phyloP scores from a whole-genome alignment of 2,888 invertebrate genomes.

The Nemotelus pantherinus region DNA sequence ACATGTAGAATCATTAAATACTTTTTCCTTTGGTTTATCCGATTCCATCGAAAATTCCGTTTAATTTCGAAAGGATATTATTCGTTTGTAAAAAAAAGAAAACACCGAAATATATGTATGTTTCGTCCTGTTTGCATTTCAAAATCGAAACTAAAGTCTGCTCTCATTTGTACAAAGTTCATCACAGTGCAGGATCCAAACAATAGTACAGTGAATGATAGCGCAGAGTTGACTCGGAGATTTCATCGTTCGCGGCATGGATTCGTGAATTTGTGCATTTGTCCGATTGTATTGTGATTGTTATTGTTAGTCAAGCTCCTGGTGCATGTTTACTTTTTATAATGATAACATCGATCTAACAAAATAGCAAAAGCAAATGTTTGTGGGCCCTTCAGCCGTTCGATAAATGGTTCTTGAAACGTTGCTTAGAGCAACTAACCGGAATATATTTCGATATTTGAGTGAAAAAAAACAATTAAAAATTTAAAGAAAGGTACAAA shows the following conservation, averaged over 20 bases:
- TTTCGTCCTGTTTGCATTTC: background rate
- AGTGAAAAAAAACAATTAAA: background rate
- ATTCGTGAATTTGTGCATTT: conserved; percentile 22
- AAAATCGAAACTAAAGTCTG: background rate
- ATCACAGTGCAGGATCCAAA: too few relatives aligned
- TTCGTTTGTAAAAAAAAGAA: too few relatives aligned
- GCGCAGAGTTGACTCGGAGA: background rate
- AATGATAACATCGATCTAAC: conserved; percentile 41
- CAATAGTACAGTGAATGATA: background rate
- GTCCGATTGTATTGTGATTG: conserved; percentile 25
- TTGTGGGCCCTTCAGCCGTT: background rate
- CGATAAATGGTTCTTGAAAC: too few relatives aligned
- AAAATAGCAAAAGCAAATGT: conserved; percentile 23
- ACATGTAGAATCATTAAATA: conserved; percentile 13
- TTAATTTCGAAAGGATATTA: background rate
- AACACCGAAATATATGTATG: background rate
- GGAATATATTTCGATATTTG: too few relatives aligned
- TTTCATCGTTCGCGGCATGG: conserved; percentile 22
- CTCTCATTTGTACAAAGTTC: conserved; percentile 9
- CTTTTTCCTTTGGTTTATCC: background rate
- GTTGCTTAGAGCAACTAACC: too few relatives aligned
- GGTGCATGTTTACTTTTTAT: conserved; percentile 27
- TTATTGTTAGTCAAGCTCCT: background rate
- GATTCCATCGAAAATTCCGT: conserved; percentile 6
- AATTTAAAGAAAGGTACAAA: background rate